A percentile compares a stretch with the other conserved stretches of the same genome.
Conservation (phyloP, 2,113 vertebrate species). For the Ophthalmolycus amberensis region DNA sequence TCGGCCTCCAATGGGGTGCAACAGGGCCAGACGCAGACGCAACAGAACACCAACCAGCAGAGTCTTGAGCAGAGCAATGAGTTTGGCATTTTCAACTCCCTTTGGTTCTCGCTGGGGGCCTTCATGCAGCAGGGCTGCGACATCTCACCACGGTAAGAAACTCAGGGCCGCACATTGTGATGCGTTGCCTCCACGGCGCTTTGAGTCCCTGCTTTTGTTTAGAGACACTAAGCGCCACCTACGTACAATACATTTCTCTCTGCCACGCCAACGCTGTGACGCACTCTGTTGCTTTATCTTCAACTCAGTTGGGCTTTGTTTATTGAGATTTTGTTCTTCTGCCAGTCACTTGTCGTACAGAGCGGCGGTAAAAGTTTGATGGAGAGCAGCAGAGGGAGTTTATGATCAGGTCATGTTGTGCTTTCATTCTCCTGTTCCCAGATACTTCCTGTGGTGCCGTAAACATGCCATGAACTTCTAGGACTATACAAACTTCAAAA, state of each 20-base stretch:
- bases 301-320: slow-evolving; percentile 47
- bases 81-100: slow-evolving; percentile 99
- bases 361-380: slow-evolving; percentile 42
- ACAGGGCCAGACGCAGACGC: slow-evolving; percentile 87
- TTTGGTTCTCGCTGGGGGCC: slow-evolving; percentile 98
- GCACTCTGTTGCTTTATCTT: slow-evolving; percentile 20
- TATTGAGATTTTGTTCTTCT: slow-evolving; percentile 42
- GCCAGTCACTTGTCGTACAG: slow-evolving; percentile 23
- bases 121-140: slow-evolving; percentile 99
- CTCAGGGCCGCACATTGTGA: neutral
- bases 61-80: slow-evolving; percentile 90
- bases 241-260: slow-evolving; percentile 32
- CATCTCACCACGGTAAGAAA: slow-evolving; percentile 94
- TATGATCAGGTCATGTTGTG: slow-evolving; percentile 35
- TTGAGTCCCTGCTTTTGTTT: slow-evolving; percentile 33
- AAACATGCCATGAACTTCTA: slow-evolving; percentile 9
- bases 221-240: slow-evolving; percentile 35
- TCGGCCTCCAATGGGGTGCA: slow-evolving; percentile 82
- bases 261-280: slow-evolving; percentile 23
- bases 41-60: slow-evolving; percentile 86
- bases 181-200: neutral
- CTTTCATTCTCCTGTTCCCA: slow-evolving; percentile 7
- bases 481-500: neutral
- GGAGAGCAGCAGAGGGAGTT: slow-evolving; percentile 45
- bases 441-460: neutral